Conservation (phyloP, 1,140 invertebrate genomes). For the Globodera ellingtonae region DNA sequence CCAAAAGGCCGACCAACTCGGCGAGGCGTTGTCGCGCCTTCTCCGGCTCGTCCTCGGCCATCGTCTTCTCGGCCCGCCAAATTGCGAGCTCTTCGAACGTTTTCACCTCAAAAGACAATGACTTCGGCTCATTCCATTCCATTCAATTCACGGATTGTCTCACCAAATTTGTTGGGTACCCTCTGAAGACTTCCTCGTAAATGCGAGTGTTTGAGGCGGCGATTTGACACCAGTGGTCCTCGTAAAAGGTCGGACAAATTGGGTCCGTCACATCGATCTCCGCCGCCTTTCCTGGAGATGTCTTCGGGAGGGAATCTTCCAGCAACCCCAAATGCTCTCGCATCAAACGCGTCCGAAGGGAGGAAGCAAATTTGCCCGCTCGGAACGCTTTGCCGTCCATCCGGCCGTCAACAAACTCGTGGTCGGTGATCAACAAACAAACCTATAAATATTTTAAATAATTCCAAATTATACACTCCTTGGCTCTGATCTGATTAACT, state of each 20-base stretch:
- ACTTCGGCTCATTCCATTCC: neutral
- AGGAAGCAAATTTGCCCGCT: slow-evolving; percentile 81
- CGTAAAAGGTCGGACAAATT: slow-evolving; percentile 57
- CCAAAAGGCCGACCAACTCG: slow-evolving; percentile 52
- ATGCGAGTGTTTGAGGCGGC: slow-evolving; percentile 62
- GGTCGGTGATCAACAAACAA: slow-evolving; percentile 71
- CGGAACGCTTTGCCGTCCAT: slow-evolving; percentile 81
- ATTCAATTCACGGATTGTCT: neutral
- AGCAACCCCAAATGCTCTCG: slow-evolving; percentile 80
- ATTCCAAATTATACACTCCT: neutral
- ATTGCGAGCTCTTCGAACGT: slow-evolving; percentile 56
- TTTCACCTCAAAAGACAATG: slow-evolving; percentile 36
- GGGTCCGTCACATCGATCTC: slow-evolving; percentile 59
- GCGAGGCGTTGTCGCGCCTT: slow-evolving; percentile 48
- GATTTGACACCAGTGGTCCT: slow-evolving; percentile 61
- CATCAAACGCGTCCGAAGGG: slow-evolving; percentile 81
- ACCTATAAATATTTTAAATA: slow-evolving; percentile 65
- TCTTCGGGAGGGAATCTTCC: slow-evolving; percentile 48
- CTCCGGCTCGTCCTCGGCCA: slow-evolving; percentile 52
- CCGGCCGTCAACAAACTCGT: slow-evolving; percentile 76
- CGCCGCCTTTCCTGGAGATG: slow-evolving; percentile 22
- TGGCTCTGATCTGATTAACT: neutral
- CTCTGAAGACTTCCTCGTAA: slow-evolving; percentile 64
- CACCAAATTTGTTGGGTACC: slow-evolving; percentile 60
- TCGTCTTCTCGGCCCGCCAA: slow-evolving; percentile 55